phyloP scores from a whole-genome alignment of 2,113 vertebrate genomes.

The Tupaia tana region DNA sequence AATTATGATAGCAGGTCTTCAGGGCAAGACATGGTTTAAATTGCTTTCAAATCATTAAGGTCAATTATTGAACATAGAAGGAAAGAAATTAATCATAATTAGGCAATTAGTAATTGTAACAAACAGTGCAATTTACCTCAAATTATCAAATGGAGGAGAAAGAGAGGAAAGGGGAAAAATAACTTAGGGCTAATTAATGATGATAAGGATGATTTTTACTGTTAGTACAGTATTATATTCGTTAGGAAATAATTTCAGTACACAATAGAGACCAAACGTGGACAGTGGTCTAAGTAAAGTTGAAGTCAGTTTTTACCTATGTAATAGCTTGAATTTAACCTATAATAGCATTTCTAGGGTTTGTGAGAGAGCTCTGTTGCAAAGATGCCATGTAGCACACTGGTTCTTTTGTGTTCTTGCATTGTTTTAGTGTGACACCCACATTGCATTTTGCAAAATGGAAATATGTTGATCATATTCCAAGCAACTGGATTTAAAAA shows the following conservation, averaged over 20 bases:
- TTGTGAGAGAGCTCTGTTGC: neutral
- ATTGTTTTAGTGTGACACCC: neutral
- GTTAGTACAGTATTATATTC: neutral
- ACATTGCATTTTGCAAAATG: neutral
- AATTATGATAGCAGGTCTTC: constrained; percentile 49
- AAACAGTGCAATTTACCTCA: constrained; percentile 61
- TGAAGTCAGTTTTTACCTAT: neutral
- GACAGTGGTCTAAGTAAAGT: neutral
- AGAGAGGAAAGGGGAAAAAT: neutral
- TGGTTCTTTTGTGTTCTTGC: neutral
- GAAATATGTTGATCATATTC: neutral
- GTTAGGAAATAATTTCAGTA: neutral
- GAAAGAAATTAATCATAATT: constrained; percentile 75
- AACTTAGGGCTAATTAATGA: constrained; percentile 43
- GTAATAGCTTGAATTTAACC: neutral
- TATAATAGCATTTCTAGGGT: neutral
- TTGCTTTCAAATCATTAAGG: constrained; percentile 60
- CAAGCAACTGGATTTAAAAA: neutral
- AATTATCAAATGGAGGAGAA: constrained; percentile 36
- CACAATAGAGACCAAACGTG: neutral
- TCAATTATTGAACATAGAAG: constrained; percentile 64
- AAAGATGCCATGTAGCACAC: neutral
- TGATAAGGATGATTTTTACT: neutral
- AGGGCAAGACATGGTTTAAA: constrained; percentile 62
- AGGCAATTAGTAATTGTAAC: constrained; percentile 64